Conservation (phyloP, 2,797 vertebrate genomes). For the Sphenopsis melanotis region DNA sequence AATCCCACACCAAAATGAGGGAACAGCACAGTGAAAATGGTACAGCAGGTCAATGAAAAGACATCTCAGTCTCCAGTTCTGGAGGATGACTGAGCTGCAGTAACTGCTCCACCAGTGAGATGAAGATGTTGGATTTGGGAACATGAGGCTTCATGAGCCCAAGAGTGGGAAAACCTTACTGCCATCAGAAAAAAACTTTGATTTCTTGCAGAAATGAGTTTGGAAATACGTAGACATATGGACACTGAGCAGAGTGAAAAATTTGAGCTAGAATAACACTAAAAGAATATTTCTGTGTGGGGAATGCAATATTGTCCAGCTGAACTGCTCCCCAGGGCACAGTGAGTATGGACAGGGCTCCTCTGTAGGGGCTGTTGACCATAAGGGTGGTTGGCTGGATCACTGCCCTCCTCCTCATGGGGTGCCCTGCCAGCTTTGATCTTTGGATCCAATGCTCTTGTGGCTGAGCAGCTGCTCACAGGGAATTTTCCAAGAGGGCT, state of each 20-base stretch:
- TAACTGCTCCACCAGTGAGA: not conserved
- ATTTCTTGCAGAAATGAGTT: not conserved
- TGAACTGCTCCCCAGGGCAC: not conserved
- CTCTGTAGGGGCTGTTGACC: not conserved
- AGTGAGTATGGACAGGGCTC: not conserved
- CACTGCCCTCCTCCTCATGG: not conserved
- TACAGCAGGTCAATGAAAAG: not conserved
- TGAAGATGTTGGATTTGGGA: not conserved
- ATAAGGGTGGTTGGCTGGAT: not conserved
- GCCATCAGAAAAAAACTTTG: not conserved
- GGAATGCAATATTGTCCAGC: not conserved
- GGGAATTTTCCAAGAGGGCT: not conserved
- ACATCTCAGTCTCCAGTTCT: not conserved
- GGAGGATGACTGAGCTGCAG: not conserved
- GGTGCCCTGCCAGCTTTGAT: not conserved
- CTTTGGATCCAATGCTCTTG: rapidly evolving
- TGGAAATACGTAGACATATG: rapidly evolving
- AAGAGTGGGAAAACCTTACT: not conserved
- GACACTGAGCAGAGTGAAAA: not conserved
- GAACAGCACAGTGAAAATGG: not conserved
- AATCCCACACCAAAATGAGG: not conserved
- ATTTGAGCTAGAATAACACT: not conserved
- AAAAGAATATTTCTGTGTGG: not conserved
- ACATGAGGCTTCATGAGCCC: not conserved
- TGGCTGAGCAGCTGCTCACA: not conserved